Base-by-base conservation (phyloP, 2,888 invertebrate genomes). In the Pegoplata infirma region DNA sequence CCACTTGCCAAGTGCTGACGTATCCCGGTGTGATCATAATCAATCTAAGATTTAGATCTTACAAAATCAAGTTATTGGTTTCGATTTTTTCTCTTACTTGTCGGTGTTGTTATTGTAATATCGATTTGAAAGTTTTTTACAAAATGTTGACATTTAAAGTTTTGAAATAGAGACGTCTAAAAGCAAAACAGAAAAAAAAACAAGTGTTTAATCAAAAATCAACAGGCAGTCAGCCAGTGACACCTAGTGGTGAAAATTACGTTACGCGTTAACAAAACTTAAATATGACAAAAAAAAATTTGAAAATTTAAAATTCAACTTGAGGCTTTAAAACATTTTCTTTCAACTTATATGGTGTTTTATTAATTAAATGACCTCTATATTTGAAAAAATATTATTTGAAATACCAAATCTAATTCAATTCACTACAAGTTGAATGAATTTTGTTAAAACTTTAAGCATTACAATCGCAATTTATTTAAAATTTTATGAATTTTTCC, bases 1-100 rank as follows among this genome's bases (percentile, higher is more conserved):
- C 85, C 87, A 85, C 82, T 84, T 83, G 81, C 80, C 83, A 82
- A 82, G 82, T 83, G 81, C 81, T 82, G 83, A 82, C 82, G 83
- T 82, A 79, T 78, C 80, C 80, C 81, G 78, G 80, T 71, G 80
- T 73, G 80, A 79, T 69, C 56, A 69, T 76, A 66, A 79, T 79
- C 76, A 72, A 80, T 74, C 77, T 64, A 51, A 76, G 76, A 79
- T 79, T 72, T 73, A 46, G 68, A 73, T 79, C 76, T 76, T 14
- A 36, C 28, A 21, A 32, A 40, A 68, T 51, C 67, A 74, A 19
- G 32, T 32, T 32, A 44, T 12, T 28, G 53, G 25, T 3, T 25
- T 25, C 17, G 28, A 5, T 66, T 59, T 66, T 55, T 5, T 23
- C 53, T 61, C 28, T 10, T 6, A 19, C 12, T 61, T n/a, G n/a